phyloP scores from a whole-genome alignment of 1,140 invertebrate species.

The Drosophila ambigua region DNA sequence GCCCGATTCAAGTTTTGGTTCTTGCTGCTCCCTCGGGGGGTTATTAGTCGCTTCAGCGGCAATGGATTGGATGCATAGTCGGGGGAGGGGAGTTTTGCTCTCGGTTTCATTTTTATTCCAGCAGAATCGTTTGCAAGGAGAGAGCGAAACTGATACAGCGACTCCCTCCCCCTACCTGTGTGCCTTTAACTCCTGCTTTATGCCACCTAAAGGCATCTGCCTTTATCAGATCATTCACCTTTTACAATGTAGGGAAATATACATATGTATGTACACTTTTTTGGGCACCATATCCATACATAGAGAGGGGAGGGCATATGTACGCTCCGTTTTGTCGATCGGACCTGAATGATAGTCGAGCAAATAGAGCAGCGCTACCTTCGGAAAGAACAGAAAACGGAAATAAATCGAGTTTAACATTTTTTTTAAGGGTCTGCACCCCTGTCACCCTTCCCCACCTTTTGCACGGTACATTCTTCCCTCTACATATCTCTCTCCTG shows the following conservation, averaged over 20 bases:
- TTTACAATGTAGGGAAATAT: constrained; percentile 2
- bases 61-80: background rate
- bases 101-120: constrained; percentile 52
- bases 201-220: constrained; percentile 3
- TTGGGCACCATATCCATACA: no score
- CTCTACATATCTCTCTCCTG: constrained; percentile 33
- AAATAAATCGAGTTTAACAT: constrained; percentile 76
- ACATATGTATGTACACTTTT: no score
- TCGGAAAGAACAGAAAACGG: constrained; percentile 32
- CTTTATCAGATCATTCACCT: constrained; percentile 44
- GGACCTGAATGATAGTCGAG: no score
- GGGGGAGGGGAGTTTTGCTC: constrained; percentile 19
- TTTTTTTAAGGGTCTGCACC: background rate
- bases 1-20: constrained; percentile 1
- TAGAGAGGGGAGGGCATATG: no score
- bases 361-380: no score
- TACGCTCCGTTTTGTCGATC: no score
- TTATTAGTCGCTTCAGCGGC: constrained; percentile 76
- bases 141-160: constrained; percentile 65
- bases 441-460: background rate
- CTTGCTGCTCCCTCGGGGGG: constrained; percentile 67
- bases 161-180: background rate
- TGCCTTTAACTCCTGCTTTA: background rate
- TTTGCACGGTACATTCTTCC: background rate
- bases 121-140: constrained; percentile 66